phyloP scores from a whole-genome alignment of 2,888 invertebrate species.

The Dromius quadrimaculatus region DNA sequence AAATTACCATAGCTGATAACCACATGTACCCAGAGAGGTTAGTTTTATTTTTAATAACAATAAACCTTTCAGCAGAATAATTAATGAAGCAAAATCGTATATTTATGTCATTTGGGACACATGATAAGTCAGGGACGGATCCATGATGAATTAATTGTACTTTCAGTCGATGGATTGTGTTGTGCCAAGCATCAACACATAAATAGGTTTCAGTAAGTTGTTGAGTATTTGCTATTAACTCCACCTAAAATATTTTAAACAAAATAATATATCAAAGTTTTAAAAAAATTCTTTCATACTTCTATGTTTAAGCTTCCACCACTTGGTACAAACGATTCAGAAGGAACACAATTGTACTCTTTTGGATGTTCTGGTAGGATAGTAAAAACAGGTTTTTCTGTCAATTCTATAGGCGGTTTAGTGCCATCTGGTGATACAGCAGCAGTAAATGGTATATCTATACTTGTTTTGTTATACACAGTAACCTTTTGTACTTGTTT shows the following conservation, averaged over 20 bases:
- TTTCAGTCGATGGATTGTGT: constrained; percentile 58
- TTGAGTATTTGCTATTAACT: constrained; percentile 68
- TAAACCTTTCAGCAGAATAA: constrained; percentile 68
- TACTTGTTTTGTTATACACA: constrained; percentile 68
- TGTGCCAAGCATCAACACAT: constrained; percentile 71
- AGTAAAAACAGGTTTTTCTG: constrained; percentile 63
- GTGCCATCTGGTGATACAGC: constrained; percentile 70
- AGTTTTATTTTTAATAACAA: constrained; percentile 67
- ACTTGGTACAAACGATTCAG: constrained; percentile 65
- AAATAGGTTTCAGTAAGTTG: constrained; percentile 62
- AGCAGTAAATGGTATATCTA: constrained; percentile 66
- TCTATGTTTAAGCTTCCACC: constrained; percentile 61
- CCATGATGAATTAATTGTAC: constrained; percentile 69
- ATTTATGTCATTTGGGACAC: constrained; percentile 68
- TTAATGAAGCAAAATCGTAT: constrained; percentile 73
- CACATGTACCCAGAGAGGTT: constrained; percentile 69
- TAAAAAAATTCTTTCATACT: constrained; percentile 61
- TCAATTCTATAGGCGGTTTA: constrained; percentile 67
- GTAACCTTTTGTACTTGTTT: not conserved
- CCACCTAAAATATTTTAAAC: constrained; percentile 66
- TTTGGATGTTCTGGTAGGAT: constrained; percentile 68
- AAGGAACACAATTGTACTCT: constrained; percentile 70
- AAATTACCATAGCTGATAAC: constrained; percentile 21
- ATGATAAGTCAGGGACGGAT: constrained; percentile 67
- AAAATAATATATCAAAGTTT: constrained; percentile 30